Evolutionary conservation across 1,140 invertebrate genomes (phyloP).

Genomic region (Triops longicaudatus): DNA sequence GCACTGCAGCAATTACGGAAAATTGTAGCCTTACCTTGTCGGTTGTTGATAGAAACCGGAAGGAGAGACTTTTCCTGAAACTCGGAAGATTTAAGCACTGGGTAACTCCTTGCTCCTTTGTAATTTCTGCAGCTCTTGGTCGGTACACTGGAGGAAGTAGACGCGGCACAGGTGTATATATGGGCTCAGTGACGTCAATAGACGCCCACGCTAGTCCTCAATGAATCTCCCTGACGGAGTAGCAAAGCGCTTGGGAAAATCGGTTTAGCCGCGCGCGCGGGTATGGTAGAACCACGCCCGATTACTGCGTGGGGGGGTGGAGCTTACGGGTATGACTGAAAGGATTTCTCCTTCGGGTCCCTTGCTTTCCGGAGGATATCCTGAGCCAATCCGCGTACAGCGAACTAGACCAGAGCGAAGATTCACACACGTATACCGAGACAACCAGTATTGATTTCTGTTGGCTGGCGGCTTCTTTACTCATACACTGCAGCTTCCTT

Average conservation of each 20-base stretch:
- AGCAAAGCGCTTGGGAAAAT: neutral
- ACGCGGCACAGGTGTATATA: neutral
- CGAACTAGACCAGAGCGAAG: neutral
- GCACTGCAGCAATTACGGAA: neutral
- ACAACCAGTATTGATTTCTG: conserved; percentile 1
- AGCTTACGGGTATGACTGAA: neutral
- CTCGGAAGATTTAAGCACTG: no score
- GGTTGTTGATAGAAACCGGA: neutral
- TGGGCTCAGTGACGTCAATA: neutral
- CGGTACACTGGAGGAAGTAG: neutral
- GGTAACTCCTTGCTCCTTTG: neutral
- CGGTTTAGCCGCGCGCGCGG: neutral
- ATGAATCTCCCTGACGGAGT: conserved; percentile 1
- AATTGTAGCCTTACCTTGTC: neutral
- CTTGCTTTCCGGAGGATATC: neutral
- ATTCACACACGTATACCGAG: neutral
- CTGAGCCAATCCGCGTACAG: neutral
- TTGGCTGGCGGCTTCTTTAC: neutral
- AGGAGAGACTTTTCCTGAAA: no score
- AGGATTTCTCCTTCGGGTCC: neutral
- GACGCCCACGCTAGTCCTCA: neutral
- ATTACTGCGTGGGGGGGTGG: neutral
- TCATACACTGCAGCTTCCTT: neutral
- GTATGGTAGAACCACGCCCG: neutral
- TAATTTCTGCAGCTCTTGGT: neutral